These are phyloP conservation scores for Sialis lutaria DNA, from an alignment of 2,888 invertebrate species.

Conservation along the genomic window DNA sequence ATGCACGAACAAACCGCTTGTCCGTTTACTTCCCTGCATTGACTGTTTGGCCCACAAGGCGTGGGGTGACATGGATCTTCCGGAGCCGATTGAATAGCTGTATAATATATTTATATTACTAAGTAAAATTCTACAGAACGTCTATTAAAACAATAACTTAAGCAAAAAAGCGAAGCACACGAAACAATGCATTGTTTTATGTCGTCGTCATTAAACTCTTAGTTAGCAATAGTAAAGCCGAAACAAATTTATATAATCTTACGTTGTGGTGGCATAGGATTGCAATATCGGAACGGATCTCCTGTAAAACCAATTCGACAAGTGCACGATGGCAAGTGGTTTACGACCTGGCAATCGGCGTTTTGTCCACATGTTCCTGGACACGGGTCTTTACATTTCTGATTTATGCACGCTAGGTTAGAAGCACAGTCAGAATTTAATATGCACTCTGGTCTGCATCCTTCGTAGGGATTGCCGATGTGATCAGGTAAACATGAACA, in stretches of 20 bases:
- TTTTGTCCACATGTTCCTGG: conserved; percentile 21
- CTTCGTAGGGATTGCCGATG: conserved; percentile 23
- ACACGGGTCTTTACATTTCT: conserved; percentile 22
- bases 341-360: conserved; percentile 23
- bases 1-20: conserved; percentile 62
- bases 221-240: too few relatives aligned
- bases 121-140: background rate
- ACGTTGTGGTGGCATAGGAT: conserved; percentile 11
- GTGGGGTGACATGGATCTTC: conserved; percentile 46
- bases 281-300: conserved; percentile 18
- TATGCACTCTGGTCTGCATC: conserved; percentile 20
- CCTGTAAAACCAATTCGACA: conserved; percentile 18
- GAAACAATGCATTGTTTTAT: too few relatives aligned
- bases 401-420: conserved; percentile 21
- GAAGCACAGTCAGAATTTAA: conserved; percentile 19
- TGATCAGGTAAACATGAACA: conserved; percentile 24
- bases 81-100: conserved; percentile 5
- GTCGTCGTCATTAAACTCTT: too few relatives aligned
- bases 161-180: too few relatives aligned
- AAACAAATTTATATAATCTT: too few relatives aligned
- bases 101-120: conserved; percentile 11
- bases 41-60: conserved; percentile 60
- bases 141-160: too few relatives aligned
- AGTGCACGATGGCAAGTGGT: conserved; percentile 22
- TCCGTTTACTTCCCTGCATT: conserved; percentile 50